phyloP scores from a whole-genome alignment of 2,888 invertebrate genomes.

The Flabesymbios commensalis region DNA sequence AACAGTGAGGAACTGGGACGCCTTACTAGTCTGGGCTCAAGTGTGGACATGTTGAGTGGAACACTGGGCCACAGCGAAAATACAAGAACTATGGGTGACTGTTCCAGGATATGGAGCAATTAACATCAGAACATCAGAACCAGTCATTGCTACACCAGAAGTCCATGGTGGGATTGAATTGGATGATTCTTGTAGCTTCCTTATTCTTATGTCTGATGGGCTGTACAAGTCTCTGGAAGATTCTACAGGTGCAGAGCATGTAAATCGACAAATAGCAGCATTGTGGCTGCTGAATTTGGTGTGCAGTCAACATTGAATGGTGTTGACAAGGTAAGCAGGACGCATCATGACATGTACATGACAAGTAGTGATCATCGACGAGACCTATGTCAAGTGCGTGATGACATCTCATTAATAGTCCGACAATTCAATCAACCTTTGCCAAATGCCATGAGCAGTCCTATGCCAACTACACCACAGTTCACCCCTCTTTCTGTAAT shows the following conservation, averaged over 20 bases:
- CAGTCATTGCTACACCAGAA: slow-evolving; percentile 82
- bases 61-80: slow-evolving; percentile 71
- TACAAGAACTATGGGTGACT: slow-evolving; percentile 86
- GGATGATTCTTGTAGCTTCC: slow-evolving; percentile 79
- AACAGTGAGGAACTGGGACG: slow-evolving; percentile 85
- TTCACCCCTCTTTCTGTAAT: slow-evolving; percentile 23
- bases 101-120: slow-evolving; percentile 81
- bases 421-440: slow-evolving; percentile 83
- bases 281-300: slow-evolving; percentile 67
- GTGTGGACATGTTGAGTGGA: slow-evolving; percentile 70
- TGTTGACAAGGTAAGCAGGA: slow-evolving; percentile 81
- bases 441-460: slow-evolving; percentile 67
- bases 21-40: slow-evolving; percentile 75
- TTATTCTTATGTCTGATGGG: slow-evolving; percentile 83
- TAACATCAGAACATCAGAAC: slow-evolving; percentile 72
- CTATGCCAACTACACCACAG: slow-evolving; percentile 41
- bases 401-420: slow-evolving; percentile 83
- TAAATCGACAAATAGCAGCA: slow-evolving; percentile 62
- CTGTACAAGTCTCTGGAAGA: slow-evolving; percentile 81
- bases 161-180: slow-evolving; percentile 76
- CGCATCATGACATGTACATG: slow-evolving; percentile 79
- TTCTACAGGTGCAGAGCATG: slow-evolving; percentile 76
- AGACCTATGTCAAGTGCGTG: slow-evolving; percentile 67
- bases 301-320: slow-evolving; percentile 78
- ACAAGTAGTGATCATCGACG: slow-evolving; percentile 48